Conservation (phyloP, 92 coral and sea anemone species). For the Pocillopora meandrina region DNA sequence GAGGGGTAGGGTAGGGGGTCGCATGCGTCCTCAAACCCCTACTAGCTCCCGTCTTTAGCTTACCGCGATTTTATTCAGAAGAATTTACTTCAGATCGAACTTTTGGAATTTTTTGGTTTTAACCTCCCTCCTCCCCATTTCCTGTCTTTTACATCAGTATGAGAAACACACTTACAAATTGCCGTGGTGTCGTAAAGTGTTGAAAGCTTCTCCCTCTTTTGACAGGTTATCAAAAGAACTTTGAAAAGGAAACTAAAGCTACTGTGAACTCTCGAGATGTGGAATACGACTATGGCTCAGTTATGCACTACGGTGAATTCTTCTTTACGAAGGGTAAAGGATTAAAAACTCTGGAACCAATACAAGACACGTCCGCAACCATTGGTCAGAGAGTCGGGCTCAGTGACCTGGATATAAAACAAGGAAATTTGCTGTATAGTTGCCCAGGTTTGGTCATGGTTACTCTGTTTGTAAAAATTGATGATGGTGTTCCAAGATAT, state of each 20-base stretch:
- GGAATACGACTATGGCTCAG: conserved; percentile 82
- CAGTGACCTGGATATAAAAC: conserved; percentile 66
- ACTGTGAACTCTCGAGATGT: conserved; percentile 76
- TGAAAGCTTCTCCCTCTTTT: background rate
- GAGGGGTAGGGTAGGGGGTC: too few species aligned
- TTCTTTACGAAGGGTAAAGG: conserved; percentile 64
- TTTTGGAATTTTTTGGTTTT: too few species aligned
- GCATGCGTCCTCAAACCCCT: too few species aligned
- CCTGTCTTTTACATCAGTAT: too few species aligned
- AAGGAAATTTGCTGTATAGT: conserved; percentile 71
- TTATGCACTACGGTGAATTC: conserved; percentile 91
- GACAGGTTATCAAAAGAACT: conserved; percentile 77
- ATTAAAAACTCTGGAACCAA: conserved; percentile 54
- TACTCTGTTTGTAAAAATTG: background rate
- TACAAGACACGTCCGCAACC: conserved; percentile 25
- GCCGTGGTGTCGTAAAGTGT: too few species aligned
- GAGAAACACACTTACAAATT: too few species aligned
- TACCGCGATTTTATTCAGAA: too few species aligned
- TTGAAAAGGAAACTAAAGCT: conserved; percentile 56
- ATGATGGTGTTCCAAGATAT: background rate
- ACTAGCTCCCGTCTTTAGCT: too few species aligned
- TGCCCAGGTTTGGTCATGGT: conserved; percentile 38
- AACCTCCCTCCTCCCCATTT: background rate
- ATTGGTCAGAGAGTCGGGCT: conserved; percentile 89
- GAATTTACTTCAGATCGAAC: too few species aligned